Evolutionary conservation across 2,797 vertebrate genomes (phyloP).

Genomic region (Pseudomugil gertrudae): DNA sequence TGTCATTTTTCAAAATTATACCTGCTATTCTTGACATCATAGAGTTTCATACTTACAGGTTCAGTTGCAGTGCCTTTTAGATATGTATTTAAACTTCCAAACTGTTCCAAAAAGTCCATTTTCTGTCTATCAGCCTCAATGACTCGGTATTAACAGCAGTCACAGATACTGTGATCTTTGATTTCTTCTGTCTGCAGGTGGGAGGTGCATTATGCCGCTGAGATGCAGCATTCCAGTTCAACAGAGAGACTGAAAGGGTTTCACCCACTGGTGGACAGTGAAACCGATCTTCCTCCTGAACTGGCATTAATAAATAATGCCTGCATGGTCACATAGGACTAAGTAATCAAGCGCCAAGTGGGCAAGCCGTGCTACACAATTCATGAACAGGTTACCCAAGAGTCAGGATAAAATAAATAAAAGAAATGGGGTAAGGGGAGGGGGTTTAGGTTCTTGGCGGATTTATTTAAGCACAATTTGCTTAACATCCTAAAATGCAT

Average conservation of each 20-base stretch:
- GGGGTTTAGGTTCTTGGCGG: constrained; percentile 10
- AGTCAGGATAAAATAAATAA: constrained; percentile 62
- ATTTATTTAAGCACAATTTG: constrained; percentile 14
- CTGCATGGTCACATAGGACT: constrained; percentile 75
- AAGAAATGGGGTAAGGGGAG: constrained; percentile 6
- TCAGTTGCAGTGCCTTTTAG: constrained; percentile 53
- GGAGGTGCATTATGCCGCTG: constrained; percentile 48
- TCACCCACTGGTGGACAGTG: constrained; percentile 73
- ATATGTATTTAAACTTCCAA: constrained; percentile 34
- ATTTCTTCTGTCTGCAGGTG: constrained; percentile 59
- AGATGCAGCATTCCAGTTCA: constrained; percentile 41
- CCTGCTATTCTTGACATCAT: constrained; percentile 17
- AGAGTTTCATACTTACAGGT: constrained; percentile 72
- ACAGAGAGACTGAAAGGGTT: constrained; percentile 55
- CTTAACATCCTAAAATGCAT: constrained; percentile 7
- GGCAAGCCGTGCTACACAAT: constrained; percentile 81
- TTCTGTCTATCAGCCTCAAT: constrained; percentile 27
- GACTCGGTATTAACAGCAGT: constrained; percentile 32
- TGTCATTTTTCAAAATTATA: constrained; percentile 16
- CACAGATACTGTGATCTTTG: constrained; percentile 62
- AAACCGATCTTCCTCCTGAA: constrained; percentile 78
- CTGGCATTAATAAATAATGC: constrained; percentile 87
- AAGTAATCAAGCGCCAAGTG: constrained; percentile 84
- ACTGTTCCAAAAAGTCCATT: constrained; percentile 61
- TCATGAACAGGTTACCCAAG: constrained; percentile 82